Conservation (phyloP, 2,888 invertebrate genomes). For the Caenorhabditis sulstoni region DNA sequence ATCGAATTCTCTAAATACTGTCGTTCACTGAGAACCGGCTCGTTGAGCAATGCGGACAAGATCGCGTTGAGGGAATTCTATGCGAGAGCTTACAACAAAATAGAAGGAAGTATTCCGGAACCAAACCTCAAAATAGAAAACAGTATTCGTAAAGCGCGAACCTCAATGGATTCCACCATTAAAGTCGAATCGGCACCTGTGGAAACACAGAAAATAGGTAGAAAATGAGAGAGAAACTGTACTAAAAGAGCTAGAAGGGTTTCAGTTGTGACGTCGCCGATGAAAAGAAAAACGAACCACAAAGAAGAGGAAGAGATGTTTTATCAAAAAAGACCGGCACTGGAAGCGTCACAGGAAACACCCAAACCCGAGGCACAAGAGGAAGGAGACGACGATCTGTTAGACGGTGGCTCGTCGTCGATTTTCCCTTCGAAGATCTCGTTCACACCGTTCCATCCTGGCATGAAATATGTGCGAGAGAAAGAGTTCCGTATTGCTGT, state of each 20-base stretch:
- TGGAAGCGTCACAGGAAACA: not conserved
- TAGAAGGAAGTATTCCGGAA: not conserved
- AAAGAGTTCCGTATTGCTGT: slow-evolving; percentile 12
- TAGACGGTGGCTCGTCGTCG: not conserved
- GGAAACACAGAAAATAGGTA: no score
- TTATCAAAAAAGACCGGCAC: not conserved
- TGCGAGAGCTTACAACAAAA: slow-evolving; percentile 29
- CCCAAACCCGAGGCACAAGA: not conserved
- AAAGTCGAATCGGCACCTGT: no score
- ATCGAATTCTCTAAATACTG: slow-evolving; percentile 39
- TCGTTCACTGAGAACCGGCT: slow-evolving; percentile 18
- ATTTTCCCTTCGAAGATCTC: not conserved
- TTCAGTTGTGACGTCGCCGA: not conserved
- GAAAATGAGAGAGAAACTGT: no score
- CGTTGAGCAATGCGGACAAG: slow-evolving; percentile 27
- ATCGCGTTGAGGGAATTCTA: slow-evolving; percentile 32
- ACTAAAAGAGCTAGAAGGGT: no score
- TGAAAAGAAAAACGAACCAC: slow-evolving; percentile 17
- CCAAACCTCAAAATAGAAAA: not conserved
- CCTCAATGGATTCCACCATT: no score
- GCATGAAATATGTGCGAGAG: slow-evolving; percentile 36
- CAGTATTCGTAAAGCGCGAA: no score
- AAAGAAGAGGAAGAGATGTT: slow-evolving; percentile 8
- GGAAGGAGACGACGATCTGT: not conserved
- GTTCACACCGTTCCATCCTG: slow-evolving; percentile 12